These are phyloP conservation scores for Semicossyphus pulcher DNA, from an alignment of 2,113 vertebrate species.

Conservation along the genomic window DNA sequence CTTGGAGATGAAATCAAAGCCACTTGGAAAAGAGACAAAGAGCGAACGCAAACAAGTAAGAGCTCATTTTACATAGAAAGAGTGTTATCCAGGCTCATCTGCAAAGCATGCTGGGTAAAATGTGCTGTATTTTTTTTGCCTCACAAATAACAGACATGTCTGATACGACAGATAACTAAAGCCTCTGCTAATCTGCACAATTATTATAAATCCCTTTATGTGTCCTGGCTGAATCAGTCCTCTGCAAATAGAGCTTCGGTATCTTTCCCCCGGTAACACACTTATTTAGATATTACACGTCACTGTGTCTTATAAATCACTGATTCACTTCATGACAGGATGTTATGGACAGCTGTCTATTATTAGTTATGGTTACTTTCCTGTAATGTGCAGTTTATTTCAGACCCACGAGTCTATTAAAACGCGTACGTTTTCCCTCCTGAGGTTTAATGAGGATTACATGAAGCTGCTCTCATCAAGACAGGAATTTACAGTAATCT, in stretches of 20 bases:
- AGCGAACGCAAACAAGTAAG: background rate
- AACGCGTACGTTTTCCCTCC: background rate
- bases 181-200: background rate
- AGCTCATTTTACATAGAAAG: no score
- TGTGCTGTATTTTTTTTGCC: background rate
- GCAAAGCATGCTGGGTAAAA: background rate
- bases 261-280: background rate
- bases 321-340: background rate
- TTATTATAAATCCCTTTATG: slow-evolving; percentile 1
- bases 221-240: background rate
- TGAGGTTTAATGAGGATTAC: slow-evolving; percentile 3
- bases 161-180: background rate
- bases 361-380: slow-evolving; percentile 1
- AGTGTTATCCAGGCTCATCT: background rate
- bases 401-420: slow-evolving; percentile 1
- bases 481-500: background rate
- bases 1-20: no score
- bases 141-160: background rate
- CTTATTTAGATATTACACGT: background rate
- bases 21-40: no score
- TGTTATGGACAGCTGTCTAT: slow-evolving; percentile 2
- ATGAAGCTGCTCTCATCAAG: slow-evolving; percentile 2
- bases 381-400: slow-evolving; percentile 18
- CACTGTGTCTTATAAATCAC: background rate
- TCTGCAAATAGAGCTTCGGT: slow-evolving; percentile 2